phyloP scores from a whole-genome alignment of 2,797 vertebrate genomes.

The Sebastiscus tertius region DNA sequence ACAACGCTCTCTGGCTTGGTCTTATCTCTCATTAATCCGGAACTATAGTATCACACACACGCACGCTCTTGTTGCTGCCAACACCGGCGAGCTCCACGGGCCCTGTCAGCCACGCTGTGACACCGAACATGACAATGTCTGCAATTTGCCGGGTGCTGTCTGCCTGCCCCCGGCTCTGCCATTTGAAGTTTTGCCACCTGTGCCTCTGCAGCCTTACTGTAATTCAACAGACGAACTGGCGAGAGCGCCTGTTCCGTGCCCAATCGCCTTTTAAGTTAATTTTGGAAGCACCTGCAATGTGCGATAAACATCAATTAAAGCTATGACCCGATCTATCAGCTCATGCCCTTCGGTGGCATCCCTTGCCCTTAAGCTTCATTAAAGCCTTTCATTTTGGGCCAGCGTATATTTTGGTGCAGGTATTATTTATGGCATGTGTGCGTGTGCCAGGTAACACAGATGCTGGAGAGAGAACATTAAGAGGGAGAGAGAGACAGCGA shows the following conservation, averaged over 20 bases:
- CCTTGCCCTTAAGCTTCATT: constrained; percentile 77
- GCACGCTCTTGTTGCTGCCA: constrained; percentile 65
- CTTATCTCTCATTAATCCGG: constrained; percentile 75
- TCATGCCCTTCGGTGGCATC: constrained; percentile 62
- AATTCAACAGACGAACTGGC: constrained; percentile 65
- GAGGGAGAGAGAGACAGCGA: constrained; percentile 54
- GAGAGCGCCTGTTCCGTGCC: constrained; percentile 49
- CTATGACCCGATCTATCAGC: constrained; percentile 67
- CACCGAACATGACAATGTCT: constrained; percentile 79
- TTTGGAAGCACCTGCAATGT: constrained; percentile 70
- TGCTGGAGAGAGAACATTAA: constrained; percentile 74
- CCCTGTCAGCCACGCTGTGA: constrained; percentile 74
- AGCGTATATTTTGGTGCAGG: constrained; percentile 68
- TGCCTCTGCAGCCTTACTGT: constrained; percentile 60
- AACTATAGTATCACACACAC: constrained; percentile 64
- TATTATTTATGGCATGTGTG: constrained; percentile 74
- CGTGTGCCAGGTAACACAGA: constrained; percentile 75
- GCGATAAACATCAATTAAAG: constrained; percentile 77
- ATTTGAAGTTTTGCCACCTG: constrained; percentile 79
- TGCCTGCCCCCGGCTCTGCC: constrained; percentile 69
- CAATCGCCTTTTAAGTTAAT: constrained; percentile 73
- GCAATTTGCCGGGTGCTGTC: constrained; percentile 78
- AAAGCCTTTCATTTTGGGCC: constrained; percentile 73
- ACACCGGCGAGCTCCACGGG: constrained; percentile 57
- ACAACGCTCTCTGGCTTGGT: constrained; percentile 57